Conservation (phyloP, 1,140 invertebrate species). For the Drosophila mauritiana region DNA sequence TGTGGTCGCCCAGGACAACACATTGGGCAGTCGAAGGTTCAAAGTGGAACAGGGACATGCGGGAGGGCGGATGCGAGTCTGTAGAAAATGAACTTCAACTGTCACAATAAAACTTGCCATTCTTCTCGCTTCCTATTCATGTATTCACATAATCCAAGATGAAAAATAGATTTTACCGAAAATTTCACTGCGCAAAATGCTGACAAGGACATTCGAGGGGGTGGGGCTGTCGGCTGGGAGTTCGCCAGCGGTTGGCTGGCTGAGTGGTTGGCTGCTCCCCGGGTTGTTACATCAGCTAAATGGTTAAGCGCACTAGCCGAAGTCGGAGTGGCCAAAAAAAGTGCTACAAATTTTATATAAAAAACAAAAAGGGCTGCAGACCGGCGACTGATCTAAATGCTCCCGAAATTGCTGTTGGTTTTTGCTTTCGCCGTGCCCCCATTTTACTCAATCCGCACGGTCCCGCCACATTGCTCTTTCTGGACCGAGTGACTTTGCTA, state of each 20-base stretch:
- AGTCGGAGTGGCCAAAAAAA: slow-evolving; percentile 45
- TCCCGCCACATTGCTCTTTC: slow-evolving; percentile 8
- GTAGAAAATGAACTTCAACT: slow-evolving; percentile 61
- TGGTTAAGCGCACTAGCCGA: slow-evolving; percentile 74
- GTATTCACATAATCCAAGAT: slow-evolving; percentile 81
- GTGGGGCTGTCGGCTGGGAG: background rate
- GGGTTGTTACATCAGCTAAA: slow-evolving; percentile 80
- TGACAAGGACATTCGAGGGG: slow-evolving; percentile 71
- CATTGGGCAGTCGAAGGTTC: slow-evolving; percentile 15
- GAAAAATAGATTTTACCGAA: slow-evolving; percentile 79
- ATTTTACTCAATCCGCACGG: slow-evolving; percentile 17
- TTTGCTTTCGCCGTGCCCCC: slow-evolving; percentile 50
- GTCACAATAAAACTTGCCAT: slow-evolving; percentile 77
- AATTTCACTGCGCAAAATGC: slow-evolving; percentile 81
- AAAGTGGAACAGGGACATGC: slow-evolving; percentile 1
- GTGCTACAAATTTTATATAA: slow-evolving; percentile 67
- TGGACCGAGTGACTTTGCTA: slow-evolving; percentile 70
- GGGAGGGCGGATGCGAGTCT: slow-evolving; percentile 11
- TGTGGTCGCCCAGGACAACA: slow-evolving; percentile 20
- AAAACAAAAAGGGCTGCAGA: slow-evolving; percentile 50
- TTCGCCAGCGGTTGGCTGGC: slow-evolving; percentile 16
- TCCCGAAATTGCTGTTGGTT: slow-evolving; percentile 60
- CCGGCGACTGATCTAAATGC: slow-evolving; percentile 64
- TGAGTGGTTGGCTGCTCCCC: slow-evolving; percentile 49
- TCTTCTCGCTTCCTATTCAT: slow-evolving; percentile 67